Percentiles rank a stretch among this genome's conserved stretches.
Evolutionary conservation across 2,888 invertebrate genomes (phyloP).

Genomic region (Pammene aurita): DNA sequence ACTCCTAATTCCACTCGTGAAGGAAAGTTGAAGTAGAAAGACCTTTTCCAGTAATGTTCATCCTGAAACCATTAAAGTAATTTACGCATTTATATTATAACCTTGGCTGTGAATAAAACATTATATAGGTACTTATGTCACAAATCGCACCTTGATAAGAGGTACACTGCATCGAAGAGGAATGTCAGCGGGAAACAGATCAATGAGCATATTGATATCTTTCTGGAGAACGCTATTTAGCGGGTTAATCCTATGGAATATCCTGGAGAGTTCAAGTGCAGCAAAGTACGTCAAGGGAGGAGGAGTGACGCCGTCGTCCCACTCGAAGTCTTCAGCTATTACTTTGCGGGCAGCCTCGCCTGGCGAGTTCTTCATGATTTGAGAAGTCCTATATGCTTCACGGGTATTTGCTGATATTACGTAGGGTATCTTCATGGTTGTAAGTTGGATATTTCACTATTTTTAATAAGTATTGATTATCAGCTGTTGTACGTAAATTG

Average conservation of each 20-base stretch:
- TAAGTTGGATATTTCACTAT: not conserved
- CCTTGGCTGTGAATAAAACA: not conserved
- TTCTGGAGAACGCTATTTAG: slow-evolving; percentile 80
- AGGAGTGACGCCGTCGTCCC: slow-evolving; percentile 73
- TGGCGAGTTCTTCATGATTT: slow-evolving; percentile 56
- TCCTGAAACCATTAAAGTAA: slow-evolving; percentile 62
- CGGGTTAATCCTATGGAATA: slow-evolving; percentile 80
- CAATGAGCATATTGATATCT: slow-evolving; percentile 84
- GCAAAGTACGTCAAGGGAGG: slow-evolving; percentile 70
- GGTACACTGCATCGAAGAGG: slow-evolving; percentile 83
- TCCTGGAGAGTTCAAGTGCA: slow-evolving; percentile 61
- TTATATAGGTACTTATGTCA: not conserved
- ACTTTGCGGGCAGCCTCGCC: slow-evolving; percentile 65
- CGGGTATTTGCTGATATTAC: slow-evolving; percentile 64
- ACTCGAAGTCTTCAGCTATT: slow-evolving; percentile 73
- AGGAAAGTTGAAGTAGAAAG: slow-evolving; percentile 70
- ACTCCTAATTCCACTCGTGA: slow-evolving; percentile 66
- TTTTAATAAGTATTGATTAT: not conserved
- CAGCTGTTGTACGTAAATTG: not conserved
- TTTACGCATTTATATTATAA: not conserved
- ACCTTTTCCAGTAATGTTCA: slow-evolving; percentile 86
- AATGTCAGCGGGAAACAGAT: slow-evolving; percentile 83
- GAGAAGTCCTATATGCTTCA: slow-evolving; percentile 62
- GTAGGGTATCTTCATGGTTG: slow-evolving; percentile 75
- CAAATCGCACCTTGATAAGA: slow-evolving; percentile 70